Percentiles rank a stretch among this genome's conserved stretches.
Evolutionary conservation across 2,888 invertebrate species (phyloP).

Genomic region (Hedya salicella): DNA sequence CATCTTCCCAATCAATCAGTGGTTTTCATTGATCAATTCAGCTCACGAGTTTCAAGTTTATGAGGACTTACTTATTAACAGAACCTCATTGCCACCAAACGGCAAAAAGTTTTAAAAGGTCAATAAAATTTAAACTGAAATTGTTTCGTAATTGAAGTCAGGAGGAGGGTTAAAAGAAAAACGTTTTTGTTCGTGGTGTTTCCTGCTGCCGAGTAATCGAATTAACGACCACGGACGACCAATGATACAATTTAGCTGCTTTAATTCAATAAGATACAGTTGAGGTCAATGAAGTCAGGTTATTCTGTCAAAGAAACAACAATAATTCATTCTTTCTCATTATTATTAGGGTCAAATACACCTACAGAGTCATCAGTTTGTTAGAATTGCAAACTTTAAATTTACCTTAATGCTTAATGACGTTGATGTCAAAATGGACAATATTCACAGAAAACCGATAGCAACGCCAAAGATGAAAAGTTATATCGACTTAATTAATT

Average conservation of each 20-base stretch:
- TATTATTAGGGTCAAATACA: conserved; percentile 62
- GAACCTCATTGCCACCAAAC: background rate
- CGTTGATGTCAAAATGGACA: conserved; percentile 22
- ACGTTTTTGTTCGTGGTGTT: conserved; percentile 55
- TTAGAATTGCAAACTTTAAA: conserved; percentile 13
- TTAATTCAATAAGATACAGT: conserved; percentile 79
- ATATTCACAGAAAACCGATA: conserved; percentile 18
- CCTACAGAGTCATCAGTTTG: background rate
- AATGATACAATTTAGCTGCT: conserved; percentile 83
- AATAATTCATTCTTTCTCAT: conserved; percentile 54
- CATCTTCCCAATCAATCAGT: no score
- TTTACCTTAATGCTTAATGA: background rate
- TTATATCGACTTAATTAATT: conserved; percentile 41
- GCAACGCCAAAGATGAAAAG: conserved; percentile 9
- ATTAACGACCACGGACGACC: conserved; percentile 72
- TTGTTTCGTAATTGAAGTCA: conserved; percentile 46
- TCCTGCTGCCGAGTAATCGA: conserved; percentile 73
- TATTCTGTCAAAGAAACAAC: conserved; percentile 63
- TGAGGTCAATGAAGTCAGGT: conserved; percentile 76
- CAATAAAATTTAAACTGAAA: conserved; percentile 31
- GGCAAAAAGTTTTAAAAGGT: conserved; percentile 13
- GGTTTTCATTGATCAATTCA: conserved; percentile 1
- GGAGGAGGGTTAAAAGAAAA: conserved; percentile 57
- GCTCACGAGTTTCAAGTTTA: conserved; percentile 11
- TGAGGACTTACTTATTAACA: conserved; percentile 1